Conservation (phyloP, 37 sponge, comb jelly and placozoan species). For the Aphrocallistes beatrix region DNA sequence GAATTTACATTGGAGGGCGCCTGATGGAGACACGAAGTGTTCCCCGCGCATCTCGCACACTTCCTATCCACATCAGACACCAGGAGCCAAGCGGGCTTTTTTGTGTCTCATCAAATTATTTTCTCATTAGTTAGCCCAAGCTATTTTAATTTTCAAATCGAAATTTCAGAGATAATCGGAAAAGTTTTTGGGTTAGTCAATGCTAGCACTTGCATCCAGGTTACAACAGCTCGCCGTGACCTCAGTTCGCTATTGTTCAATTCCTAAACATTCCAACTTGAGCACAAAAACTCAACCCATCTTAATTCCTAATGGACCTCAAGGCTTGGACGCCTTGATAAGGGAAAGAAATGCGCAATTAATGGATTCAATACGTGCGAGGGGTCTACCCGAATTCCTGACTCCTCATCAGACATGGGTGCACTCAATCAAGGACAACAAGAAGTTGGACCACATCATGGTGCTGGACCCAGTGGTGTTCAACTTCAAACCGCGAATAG, state of each 20-base stretch:
- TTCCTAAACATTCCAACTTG: neutral
- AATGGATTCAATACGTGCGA: neutral
- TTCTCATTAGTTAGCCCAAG: too few species aligned
- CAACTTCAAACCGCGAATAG: conserved; percentile 54
- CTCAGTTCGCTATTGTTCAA: too few species aligned
- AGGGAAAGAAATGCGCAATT: neutral
- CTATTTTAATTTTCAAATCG: too few species aligned
- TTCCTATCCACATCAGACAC: too few species aligned
- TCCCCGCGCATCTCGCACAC: too few species aligned
- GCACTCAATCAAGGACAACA: conserved; percentile 21
- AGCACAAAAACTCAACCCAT: neutral
- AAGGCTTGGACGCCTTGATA: neutral
- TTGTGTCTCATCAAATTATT: too few species aligned
- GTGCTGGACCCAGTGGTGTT: conserved; percentile 53
- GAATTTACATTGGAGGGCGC: too few species aligned
- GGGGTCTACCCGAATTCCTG: neutral
- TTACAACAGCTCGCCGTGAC: neutral
- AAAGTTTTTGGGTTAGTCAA: too few species aligned
- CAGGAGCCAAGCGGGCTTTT: too few species aligned
- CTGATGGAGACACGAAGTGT: too few species aligned
- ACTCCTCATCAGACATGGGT: conserved; percentile 12
- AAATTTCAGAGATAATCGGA: too few species aligned
- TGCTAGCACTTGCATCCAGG: neutral
- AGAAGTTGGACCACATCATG: conserved; percentile 41
- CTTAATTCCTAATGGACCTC: neutral